phyloP scores from a whole-genome alignment of 2,113 vertebrate genomes.

The Agelaius phoeniceus region DNA sequence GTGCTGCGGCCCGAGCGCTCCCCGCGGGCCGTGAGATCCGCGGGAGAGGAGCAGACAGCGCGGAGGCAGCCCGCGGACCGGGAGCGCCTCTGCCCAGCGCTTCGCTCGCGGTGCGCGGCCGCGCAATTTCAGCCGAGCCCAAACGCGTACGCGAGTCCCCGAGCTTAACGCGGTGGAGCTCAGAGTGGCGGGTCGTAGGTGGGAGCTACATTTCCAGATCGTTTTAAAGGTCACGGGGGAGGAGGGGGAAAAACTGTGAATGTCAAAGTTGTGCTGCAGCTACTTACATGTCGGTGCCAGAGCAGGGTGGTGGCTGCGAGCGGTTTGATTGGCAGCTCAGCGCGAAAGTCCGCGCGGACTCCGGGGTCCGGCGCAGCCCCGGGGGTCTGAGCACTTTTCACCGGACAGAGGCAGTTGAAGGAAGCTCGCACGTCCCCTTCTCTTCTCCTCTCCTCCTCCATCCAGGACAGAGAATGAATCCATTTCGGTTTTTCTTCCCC shows the following conservation, averaged over 20 bases:
- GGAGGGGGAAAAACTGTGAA: slow-evolving; percentile 57
- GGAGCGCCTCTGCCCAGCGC: background rate
- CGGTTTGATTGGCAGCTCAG: slow-evolving; percentile 85
- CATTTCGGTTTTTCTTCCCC: slow-evolving; percentile 78
- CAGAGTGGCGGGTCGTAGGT: slow-evolving; percentile 50
- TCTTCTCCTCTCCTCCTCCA: slow-evolving; percentile 64
- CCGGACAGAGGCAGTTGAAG: slow-evolving; percentile 70
- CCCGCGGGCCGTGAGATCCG: background rate
- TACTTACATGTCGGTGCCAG: slow-evolving; percentile 88
- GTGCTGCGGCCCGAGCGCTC: background rate
- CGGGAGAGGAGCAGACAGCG: background rate
- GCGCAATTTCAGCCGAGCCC: slow-evolving; percentile 28
- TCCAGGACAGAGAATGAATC: slow-evolving; percentile 76
- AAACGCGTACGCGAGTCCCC: background rate
- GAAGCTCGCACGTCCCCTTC: slow-evolving; percentile 60
- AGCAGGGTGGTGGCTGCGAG: slow-evolving; percentile 81
- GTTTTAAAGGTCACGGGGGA: slow-evolving; percentile 72
- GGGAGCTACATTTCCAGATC: slow-evolving; percentile 50
- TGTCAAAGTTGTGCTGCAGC: slow-evolving; percentile 82
- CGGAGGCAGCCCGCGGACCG: background rate
- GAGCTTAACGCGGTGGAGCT: slow-evolving; percentile 37
- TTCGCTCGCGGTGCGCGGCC: background rate
- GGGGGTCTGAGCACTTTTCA: slow-evolving; percentile 65
- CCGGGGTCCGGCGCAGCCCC: slow-evolving; percentile 64
- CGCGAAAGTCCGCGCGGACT: slow-evolving; percentile 72